Base-by-base conservation (phyloP, 2,797 vertebrate genomes). In the Enteromius afrohamiltoni region DNA sequence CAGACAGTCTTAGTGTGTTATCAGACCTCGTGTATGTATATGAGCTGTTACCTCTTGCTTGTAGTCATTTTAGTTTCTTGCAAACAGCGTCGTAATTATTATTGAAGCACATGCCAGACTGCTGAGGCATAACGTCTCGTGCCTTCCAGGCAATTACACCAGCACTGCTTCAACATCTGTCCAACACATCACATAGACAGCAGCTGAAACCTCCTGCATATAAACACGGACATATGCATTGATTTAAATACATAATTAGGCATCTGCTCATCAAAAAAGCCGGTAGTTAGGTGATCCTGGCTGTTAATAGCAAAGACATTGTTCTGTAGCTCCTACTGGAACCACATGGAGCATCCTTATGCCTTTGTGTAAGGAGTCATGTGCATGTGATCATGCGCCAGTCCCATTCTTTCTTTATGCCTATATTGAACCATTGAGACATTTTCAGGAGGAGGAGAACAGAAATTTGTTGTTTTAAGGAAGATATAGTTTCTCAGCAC, bases 301-400 rank as follows among this genome's bases (percentile, higher is more conserved):
- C 7, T 11, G 23, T 26, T 79, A 47, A 42, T 47, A 31, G 26
- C 1, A 68, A 51, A 67, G 45, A 79, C 31, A 68, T 68, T 79
- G 65, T 79, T 40, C 47, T 79, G 47, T 79, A 26, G 29, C 77
- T 53, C 45, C 47, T 45, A 0, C 23, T 75, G 31, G 70, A 64
- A 40, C 55, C 70, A 75, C 80, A 62, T 79, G 77, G 68, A 65
- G 69, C 69, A 67, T 84, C 83, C 34, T 80, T 55, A 29, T 69
- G 76, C 55, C 82, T 77, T 77, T 84, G 83, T 84, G 76, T 64
- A 73, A 65, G 23, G 13, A 55, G 45, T 58, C 58, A 51, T 71
- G 65, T 80, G 53, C 70, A 53, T 82, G 55, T 74, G 53, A 42
- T 34, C 68, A 60, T 47, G 40, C 80, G 37, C 70, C 69, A 47